Percentiles rank a stretch among this genome's conserved stretches.
Evolutionary conservation across 2,797 vertebrate genomes (phyloP).

Genomic region (Potorous gilbertii): DNA sequence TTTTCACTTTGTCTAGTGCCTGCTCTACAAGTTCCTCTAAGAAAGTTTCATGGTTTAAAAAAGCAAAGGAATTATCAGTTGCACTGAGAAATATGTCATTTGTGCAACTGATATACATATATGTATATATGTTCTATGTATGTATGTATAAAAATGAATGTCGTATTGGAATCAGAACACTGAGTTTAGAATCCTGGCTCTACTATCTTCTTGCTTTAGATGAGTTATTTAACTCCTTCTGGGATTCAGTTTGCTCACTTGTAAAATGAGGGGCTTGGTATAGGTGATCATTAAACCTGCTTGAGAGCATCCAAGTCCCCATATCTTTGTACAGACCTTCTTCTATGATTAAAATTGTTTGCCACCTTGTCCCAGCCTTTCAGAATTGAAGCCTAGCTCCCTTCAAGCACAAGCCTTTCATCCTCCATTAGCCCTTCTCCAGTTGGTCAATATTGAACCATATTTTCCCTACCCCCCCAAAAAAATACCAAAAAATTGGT

Average conservation of each 20-base stretch:
- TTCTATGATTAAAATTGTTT: not conserved
- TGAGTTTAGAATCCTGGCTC: not conserved
- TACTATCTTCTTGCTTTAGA: not conserved
- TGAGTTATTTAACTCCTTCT: not conserved
- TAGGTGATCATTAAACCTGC: not conserved
- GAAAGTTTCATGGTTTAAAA: not conserved
- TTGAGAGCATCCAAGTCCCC: not conserved
- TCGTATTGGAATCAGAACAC: not conserved
- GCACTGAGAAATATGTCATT: not conserved
- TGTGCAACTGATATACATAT: not conserved
- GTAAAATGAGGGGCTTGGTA: not conserved
- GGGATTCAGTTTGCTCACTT: not conserved
- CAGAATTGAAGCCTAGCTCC: not conserved
- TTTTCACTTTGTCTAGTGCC: not conserved
- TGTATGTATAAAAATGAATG: not conserved
- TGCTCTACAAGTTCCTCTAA: not conserved
- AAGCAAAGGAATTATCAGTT: not conserved
- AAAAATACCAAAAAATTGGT: not conserved
- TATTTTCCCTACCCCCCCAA: not conserved
- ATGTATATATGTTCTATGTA: not conserved
- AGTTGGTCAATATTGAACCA: not conserved
- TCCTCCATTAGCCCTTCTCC: not conserved
- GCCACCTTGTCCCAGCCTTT: not conserved
- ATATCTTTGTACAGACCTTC: not conserved
- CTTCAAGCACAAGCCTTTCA: not conserved